phyloP scores from a whole-genome alignment of 2,888 invertebrate genomes.

The Adineta ricciae region DNA sequence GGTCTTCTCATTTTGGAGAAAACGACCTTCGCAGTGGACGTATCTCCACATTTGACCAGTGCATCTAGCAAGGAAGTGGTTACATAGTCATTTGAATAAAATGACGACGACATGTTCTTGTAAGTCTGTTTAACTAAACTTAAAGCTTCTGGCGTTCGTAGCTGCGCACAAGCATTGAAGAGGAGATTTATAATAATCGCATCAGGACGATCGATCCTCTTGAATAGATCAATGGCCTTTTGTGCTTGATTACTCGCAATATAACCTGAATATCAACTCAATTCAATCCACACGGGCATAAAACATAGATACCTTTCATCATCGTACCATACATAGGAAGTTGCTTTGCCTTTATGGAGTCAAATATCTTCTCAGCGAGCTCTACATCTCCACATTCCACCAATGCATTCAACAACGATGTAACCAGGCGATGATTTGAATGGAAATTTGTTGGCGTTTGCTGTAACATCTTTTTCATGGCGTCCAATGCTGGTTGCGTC shows the following conservation, averaged over 20 bases:
- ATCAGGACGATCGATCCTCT: neutral
- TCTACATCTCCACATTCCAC: too few relatives aligned
- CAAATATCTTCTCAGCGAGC: too few relatives aligned
- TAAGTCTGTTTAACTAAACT: neutral
- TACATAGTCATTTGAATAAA: neutral
- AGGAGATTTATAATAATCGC: neutral
- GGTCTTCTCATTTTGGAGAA: neutral
- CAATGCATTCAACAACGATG: too few relatives aligned
- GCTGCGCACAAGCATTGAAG: neutral
- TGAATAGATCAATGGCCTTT: too few relatives aligned
- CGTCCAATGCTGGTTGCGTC: too few relatives aligned
- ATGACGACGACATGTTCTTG: neutral
- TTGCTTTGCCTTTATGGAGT: too few relatives aligned
- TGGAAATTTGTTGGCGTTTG: too few relatives aligned
- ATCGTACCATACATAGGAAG: too few relatives aligned
- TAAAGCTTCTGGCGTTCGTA: neutral
- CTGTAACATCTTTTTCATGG: too few relatives aligned
- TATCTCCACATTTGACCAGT: neutral
- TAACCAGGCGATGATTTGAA: neutral
- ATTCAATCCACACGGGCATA: neutral
- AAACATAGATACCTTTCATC: neutral
- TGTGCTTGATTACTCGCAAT: too few relatives aligned
- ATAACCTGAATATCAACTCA: neutral
- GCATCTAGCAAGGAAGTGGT: neutral
- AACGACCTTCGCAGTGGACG: neutral